Evolutionary conservation across 2,888 invertebrate species (phyloP).

Genomic region (Cryptocephalus primarius): DNA sequence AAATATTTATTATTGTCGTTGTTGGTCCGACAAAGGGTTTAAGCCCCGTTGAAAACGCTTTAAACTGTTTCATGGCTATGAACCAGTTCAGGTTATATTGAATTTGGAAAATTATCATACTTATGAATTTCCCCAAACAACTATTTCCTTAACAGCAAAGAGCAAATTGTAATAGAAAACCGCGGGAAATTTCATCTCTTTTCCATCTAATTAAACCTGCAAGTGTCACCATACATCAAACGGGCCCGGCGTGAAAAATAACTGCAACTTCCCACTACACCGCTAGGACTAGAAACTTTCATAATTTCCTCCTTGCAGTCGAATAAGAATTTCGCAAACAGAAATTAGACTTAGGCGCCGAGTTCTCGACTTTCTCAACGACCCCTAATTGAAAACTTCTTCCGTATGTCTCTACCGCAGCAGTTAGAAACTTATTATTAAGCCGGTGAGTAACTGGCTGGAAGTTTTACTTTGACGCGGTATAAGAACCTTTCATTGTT

Average conservation of each 20-base stretch:
- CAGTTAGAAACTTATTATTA: conserved; percentile 1
- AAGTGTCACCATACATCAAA: neutral
- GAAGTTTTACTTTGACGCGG: neutral
- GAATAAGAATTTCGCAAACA: conserved; percentile 21
- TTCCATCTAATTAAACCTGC: neutral
- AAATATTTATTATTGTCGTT: too few species aligned
- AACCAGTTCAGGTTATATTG: too few species aligned
- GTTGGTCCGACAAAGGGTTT: too few species aligned
- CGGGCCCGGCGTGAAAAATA: conserved; percentile 21
- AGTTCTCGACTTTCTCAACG: conserved; percentile 7
- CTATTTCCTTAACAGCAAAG: too few species aligned
- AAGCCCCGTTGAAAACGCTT: too few species aligned
- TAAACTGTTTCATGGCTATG: too few species aligned
- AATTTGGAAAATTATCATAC: too few species aligned
- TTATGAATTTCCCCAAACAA: too few species aligned
- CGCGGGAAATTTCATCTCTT: too few species aligned
- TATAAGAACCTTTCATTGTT: too few species aligned
- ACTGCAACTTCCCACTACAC: conserved; percentile 19
- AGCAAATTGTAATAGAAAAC: too few species aligned
- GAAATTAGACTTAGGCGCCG: conserved; percentile 2
- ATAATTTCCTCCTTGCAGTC: conserved; percentile 28
- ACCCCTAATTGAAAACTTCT: conserved; percentile 19
- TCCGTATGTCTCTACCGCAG: conserved; percentile 17
- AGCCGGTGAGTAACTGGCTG: neutral
- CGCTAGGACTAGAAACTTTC: conserved; percentile 20